These are phyloP conservation scores for Gallinago solitaria DNA, from an alignment of 2,797 vertebrate genomes.

Conservation along the genomic window DNA sequence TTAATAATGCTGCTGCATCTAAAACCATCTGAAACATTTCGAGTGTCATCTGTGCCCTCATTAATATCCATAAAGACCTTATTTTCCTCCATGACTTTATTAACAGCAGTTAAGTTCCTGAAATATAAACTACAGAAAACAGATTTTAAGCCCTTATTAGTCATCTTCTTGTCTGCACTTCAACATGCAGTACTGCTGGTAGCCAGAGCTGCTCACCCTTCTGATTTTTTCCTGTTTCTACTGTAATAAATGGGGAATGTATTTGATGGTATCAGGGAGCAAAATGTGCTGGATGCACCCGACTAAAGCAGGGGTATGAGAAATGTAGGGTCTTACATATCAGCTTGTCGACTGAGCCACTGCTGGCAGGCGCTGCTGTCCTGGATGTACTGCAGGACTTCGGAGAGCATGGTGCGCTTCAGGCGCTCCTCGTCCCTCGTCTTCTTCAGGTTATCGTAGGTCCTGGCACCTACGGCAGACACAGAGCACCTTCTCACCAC, in stretches of 20 bases:
- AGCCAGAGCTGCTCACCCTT: background rate
- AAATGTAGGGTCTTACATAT: constrained; percentile 75
- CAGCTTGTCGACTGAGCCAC: constrained; percentile 97
- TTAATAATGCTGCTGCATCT: constrained; percentile 29
- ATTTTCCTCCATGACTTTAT: background rate
- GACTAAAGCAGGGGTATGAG: background rate
- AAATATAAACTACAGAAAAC: background rate
- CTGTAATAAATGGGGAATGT: rapidly evolving
- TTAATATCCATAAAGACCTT: constrained; percentile 17
- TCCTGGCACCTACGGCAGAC: constrained; percentile 85
- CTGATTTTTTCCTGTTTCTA: background rate
- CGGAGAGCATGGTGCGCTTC: constrained; percentile 93
- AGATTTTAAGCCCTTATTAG: background rate
- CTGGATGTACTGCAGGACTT: constrained; percentile 97
- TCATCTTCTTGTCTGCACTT: background rate
- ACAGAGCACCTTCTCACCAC: background rate
- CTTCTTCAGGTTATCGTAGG: constrained; percentile 91
- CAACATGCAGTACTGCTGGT: background rate
- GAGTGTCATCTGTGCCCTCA: constrained; percentile 9
- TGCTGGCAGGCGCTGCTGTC: constrained; percentile 95
- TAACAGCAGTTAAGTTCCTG: background rate
- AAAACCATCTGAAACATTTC: background rate
- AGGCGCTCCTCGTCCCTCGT: constrained; percentile 90
- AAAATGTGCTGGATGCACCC: rapidly evolving
- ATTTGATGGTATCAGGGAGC: background rate